Evolutionary conservation across 2,888 invertebrate genomes (phyloP).

Genomic region (Epiblema foenella): DNA sequence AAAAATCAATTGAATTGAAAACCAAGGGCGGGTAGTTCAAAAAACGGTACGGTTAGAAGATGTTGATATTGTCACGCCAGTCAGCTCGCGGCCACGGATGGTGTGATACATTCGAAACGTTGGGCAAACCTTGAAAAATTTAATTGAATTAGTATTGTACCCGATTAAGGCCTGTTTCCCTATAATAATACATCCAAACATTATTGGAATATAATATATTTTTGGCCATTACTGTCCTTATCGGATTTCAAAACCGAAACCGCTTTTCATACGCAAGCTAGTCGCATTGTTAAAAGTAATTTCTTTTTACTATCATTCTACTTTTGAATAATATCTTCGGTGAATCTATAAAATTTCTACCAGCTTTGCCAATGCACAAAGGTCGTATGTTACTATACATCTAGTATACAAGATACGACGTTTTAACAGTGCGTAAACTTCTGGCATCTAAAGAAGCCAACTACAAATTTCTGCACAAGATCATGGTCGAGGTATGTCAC

Average conservation of each 20-base stretch:
- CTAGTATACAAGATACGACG: neutral
- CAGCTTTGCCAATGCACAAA: neutral
- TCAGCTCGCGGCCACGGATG: too few relatives aligned
- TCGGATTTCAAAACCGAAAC: neutral
- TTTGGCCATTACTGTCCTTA: neutral
- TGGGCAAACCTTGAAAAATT: too few relatives aligned
- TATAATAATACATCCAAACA: too few relatives aligned
- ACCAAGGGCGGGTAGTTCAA: too few relatives aligned
- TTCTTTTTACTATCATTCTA: neutral
- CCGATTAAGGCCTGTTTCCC: too few relatives aligned
- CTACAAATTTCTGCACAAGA: constrained; percentile 42
- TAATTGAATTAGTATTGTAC: too few relatives aligned
- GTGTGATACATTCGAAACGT: too few relatives aligned
- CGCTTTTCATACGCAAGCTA: neutral
- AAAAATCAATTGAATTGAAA: too few relatives aligned
- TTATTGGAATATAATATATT: neutral
- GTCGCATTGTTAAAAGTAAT: constrained; percentile 3
- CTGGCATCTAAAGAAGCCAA: constrained; percentile 25
- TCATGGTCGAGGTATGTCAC: constrained; percentile 55
- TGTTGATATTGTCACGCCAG: too few relatives aligned
- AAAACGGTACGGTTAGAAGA: too few relatives aligned
- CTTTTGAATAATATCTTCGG: constrained; percentile 1
- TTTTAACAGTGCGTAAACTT: constrained; percentile 1
- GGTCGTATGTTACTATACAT: neutral
- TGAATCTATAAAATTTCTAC: constrained; percentile 25